Percentiles rank a stretch among this genome's conserved stretches.
Conservation (phyloP, 2,888 invertebrate species). For the Conistra vaccinii region DNA sequence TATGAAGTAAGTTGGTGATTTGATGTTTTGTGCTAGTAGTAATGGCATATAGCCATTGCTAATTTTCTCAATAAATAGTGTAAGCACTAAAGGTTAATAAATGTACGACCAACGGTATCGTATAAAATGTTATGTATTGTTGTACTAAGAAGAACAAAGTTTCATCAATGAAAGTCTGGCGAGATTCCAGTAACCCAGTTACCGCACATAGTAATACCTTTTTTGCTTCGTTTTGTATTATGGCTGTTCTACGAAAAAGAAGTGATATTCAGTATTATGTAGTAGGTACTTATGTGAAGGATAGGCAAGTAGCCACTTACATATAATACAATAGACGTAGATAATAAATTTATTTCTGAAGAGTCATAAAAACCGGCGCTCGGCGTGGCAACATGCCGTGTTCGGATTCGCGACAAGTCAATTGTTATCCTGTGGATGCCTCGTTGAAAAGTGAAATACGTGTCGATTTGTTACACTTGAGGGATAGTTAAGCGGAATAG, state of each 20-base stretch:
- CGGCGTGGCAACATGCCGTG: too few species aligned
- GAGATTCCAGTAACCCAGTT: slow-evolving; percentile 13
- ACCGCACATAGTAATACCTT: neutral
- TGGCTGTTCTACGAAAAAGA: neutral
- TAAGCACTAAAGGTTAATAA: neutral
- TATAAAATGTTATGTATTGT: slow-evolving; percentile 9
- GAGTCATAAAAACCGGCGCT: too few species aligned
- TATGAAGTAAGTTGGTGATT: neutral
- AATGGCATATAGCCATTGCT: neutral
- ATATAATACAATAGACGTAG: too few species aligned
- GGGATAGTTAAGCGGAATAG: too few species aligned
- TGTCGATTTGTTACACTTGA: too few species aligned
- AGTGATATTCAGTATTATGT: neutral
- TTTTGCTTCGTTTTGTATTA: too few species aligned
- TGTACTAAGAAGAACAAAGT: slow-evolving; percentile 10
- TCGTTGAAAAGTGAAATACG: too few species aligned
- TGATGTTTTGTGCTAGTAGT: neutral
- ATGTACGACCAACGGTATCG: neutral
- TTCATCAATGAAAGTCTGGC: slow-evolving; percentile 34
- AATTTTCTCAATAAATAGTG: neutral
- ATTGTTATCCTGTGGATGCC: too few species aligned
- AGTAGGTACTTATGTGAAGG: neutral
- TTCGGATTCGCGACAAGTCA: too few species aligned
- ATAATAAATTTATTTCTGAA: too few species aligned
- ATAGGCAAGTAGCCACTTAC: neutral